These are phyloP conservation scores for Nephrocerus scutellatus DNA, from an alignment of 2,888 invertebrate species.

Conservation along the genomic window DNA sequence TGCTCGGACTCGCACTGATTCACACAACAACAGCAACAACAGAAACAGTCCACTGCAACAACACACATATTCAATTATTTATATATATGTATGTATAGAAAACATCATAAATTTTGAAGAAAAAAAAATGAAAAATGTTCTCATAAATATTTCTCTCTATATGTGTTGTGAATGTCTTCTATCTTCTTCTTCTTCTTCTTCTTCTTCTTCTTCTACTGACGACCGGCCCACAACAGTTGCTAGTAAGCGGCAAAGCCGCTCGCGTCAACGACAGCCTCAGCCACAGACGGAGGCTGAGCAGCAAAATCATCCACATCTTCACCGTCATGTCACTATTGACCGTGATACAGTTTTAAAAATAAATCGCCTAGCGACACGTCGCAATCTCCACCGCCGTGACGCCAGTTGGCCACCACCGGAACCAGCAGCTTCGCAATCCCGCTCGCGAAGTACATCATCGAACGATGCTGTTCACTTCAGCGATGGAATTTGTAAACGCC, in stretches of 20 bases:
- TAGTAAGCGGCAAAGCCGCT: constrained; percentile 36
- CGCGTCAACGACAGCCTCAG: constrained; percentile 29
- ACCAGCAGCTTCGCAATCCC: constrained; percentile 7
- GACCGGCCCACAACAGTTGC: constrained; percentile 20
- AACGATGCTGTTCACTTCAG: constrained; percentile 33
- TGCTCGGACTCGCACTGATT: too few relatives aligned
- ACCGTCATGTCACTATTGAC: constrained; percentile 40
- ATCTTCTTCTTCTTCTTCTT: too few relatives aligned
- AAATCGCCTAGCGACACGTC: constrained; percentile 42
- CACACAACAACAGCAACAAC: too few relatives aligned
- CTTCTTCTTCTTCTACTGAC: too few relatives aligned
- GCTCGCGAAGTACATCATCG: constrained; percentile 28
- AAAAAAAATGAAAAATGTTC: too few relatives aligned
- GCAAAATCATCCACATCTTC: constrained; percentile 33
- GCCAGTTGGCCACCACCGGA: constrained; percentile 44
- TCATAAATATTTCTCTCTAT: too few relatives aligned
- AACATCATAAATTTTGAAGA: too few relatives aligned
- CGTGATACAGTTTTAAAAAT: constrained; percentile 46
- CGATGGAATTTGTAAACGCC: constrained; percentile 32
- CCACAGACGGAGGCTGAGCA: constrained; percentile 25
- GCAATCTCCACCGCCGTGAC: constrained; percentile 36
- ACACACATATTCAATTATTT: too few relatives aligned
- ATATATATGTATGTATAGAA: too few relatives aligned
- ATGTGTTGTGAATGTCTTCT: too few relatives aligned
- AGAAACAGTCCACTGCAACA: too few relatives aligned